Base-by-base conservation (phyloP, 2,113 vertebrate species). In the Eulacestoma nigropectus region DNA sequence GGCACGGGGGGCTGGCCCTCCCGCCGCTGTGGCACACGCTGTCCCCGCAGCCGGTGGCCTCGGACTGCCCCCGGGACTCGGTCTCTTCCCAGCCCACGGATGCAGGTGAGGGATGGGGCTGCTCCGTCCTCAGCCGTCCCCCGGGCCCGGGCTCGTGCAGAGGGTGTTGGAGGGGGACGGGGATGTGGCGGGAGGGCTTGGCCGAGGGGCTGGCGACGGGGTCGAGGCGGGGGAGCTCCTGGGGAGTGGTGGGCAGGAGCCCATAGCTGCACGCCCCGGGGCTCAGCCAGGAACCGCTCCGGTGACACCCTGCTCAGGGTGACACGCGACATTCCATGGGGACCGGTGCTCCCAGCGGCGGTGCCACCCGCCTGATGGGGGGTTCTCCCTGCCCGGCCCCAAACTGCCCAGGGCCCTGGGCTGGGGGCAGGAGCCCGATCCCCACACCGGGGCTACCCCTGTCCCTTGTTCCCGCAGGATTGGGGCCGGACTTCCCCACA, bases 191-290 rank as follows among this genome's bases (percentile, higher is more conserved):
- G 41, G n/a, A 46, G 41, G 41, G 50, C 19, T 63, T 33, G 50
- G 59, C 50, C n/a, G 16, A 49, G 60, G 16, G 23, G 25, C 4
- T 50, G 55, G 25, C 4, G 13, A 42, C 25, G 32, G 30, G 25
- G 2, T n/a, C 8, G 7, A 21, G 52, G 72, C 5, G 5, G 32
- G 20, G 25, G 3, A 18, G 23, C 25, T 26, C 5, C 16, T 17
- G 44, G 10, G 41, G 21, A 6, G 37, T 7, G 37, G 11, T 50
- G 37, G 26, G 44, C 30, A 9, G 37, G 20, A 35, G 22, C 53
- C 17, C 44, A 4, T 4, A 3, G 10, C n/a, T n/a, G 35, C 25
- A 0, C 5, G 57, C 4, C 9, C 17, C 4, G 46, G 20, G 44
- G 21, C 35, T 59, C 44, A 12, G 72, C 25, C 50, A 3, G 18